Evolutionary conservation across 2,113 vertebrate genomes (phyloP), one percentile per base, ranked within the genome.

Genomic region (Scalopus aquaticus): DNA sequence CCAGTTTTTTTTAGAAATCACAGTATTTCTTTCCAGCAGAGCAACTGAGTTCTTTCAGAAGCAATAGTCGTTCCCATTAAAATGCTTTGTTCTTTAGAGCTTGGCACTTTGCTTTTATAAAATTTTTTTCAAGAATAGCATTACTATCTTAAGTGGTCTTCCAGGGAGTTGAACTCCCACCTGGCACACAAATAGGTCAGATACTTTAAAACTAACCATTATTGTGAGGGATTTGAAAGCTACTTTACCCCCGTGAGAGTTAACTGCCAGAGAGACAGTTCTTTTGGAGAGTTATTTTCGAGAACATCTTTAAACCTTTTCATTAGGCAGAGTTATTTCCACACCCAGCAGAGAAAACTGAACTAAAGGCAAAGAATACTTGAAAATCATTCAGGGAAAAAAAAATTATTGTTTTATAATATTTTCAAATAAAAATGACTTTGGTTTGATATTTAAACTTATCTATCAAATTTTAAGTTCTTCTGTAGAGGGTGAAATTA

Each of bases 271-370:
- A 76, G 64, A 73, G 12, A 13, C 16, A 15, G 67, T 67, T 95
- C 82, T 84, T 67, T 54, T 13, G 9, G 13, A 84, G 30, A 74
- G 32, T n/a, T 58, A 80, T 54, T 88, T 83, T 83, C 91, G 76
- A 91, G 60, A 80, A 30, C 74, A 83, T 64, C 82, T 79, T 79
- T 72, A 85, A 88, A 88, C 26, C 78, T 93, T 87, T 87, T 88
- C 64, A 83, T 82, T 67, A 80, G 42, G 37, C 24, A 72, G 39
- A 91, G 86, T 87, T 62, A 76, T 37, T 72, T 77, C 72, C 26
- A 62, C 35, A 89, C 78, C 28, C 51, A 72, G 88, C 64, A 39
- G 54, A 80, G 39, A 94, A 67, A 76, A 88, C 20, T 16, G 24
- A 93, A 60, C 64, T 73, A 49, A 44, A 82, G 26, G 49, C 39